phyloP scores from a whole-genome alignment of 2,797 vertebrate genomes.

The Anisognathus igniventris region DNA sequence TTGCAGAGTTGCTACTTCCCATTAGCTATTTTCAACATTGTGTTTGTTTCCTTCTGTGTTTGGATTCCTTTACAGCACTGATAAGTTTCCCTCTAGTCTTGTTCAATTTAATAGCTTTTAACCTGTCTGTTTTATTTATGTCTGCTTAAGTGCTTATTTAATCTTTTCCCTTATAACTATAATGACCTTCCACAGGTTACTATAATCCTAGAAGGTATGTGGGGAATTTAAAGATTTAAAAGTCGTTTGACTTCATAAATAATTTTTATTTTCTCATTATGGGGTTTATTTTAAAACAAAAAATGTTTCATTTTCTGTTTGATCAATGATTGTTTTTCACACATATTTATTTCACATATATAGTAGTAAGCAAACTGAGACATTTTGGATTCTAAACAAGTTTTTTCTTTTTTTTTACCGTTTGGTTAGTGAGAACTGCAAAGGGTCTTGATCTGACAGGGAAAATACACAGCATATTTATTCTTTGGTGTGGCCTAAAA shows the following conservation, averaged over 20 bases:
- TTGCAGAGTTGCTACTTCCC: not conserved
- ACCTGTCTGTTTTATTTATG: conserved; percentile 68
- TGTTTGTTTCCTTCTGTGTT: conserved; percentile 18
- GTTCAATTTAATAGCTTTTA: conserved; percentile 66
- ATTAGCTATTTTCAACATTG: not conserved
- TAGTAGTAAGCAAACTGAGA: not conserved
- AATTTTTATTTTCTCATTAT: conserved; percentile 61
- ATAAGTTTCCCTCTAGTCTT: conserved; percentile 31
- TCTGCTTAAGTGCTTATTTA: conserved; percentile 69
- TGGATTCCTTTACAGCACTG: conserved; percentile 38
- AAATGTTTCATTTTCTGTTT: not conserved
- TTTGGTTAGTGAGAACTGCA: not conserved
- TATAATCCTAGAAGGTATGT: conserved; percentile 70
- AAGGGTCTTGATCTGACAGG: not conserved
- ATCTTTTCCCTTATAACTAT: conserved; percentile 69
- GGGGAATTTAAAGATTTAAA: conserved; percentile 71
- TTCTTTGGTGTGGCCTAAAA: not conserved
- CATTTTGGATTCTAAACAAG: not conserved
- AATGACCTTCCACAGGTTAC: conserved; percentile 70
- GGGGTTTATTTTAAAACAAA: conserved; percentile 8
- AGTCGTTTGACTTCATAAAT: conserved; percentile 70
- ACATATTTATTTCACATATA: not conserved
- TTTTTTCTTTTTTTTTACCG: not conserved
- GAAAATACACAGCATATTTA: not conserved
- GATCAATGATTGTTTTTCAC: not conserved